phyloP scores from a whole-genome alignment of 2,888 invertebrate genomes.

The Pheosia tremula region DNA sequence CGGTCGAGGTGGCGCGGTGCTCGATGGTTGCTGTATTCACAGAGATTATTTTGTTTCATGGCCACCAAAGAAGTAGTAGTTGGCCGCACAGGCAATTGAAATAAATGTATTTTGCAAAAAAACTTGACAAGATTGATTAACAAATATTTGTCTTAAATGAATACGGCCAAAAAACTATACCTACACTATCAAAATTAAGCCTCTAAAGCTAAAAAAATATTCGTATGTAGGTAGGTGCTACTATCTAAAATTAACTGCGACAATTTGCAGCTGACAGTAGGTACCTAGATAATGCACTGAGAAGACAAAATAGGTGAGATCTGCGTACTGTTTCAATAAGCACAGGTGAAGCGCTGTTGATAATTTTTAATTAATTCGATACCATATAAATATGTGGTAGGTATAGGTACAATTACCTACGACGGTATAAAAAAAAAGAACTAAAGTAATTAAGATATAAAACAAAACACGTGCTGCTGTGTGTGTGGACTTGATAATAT shows the following conservation, averaged over 20 bases:
- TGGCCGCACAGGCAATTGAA: background rate
- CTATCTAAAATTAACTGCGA: background rate
- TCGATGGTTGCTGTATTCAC: slow-evolving; percentile 30
- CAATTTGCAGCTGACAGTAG: slow-evolving; percentile 15
- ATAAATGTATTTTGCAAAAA: background rate
- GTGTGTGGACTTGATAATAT: too few relatives aligned
- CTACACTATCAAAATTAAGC: too few relatives aligned
- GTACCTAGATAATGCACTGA: slow-evolving; percentile 12
- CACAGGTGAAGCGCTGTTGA: slow-evolving; percentile 22
- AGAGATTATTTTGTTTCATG: background rate
- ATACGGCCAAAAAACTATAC: too few relatives aligned
- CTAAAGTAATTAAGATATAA: too few relatives aligned
- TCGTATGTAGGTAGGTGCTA: too few relatives aligned
- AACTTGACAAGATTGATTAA: too few relatives aligned
- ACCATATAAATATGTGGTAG: background rate
- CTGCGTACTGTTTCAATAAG: slow-evolving; percentile 27
- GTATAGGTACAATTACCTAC: background rate
- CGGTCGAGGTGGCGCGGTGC: slow-evolving; percentile 81
- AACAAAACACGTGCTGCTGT: too few relatives aligned
- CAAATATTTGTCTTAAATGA: too few relatives aligned
- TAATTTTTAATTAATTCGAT: slow-evolving; percentile 6
- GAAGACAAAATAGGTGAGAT: slow-evolving; percentile 17
- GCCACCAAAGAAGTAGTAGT: background rate
- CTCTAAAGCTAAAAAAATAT: too few relatives aligned
- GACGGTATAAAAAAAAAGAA: too few relatives aligned